These are phyloP conservation scores for Solea solea DNA, from an alignment of 2,113 vertebrate genomes.

Conservation along the genomic window DNA sequence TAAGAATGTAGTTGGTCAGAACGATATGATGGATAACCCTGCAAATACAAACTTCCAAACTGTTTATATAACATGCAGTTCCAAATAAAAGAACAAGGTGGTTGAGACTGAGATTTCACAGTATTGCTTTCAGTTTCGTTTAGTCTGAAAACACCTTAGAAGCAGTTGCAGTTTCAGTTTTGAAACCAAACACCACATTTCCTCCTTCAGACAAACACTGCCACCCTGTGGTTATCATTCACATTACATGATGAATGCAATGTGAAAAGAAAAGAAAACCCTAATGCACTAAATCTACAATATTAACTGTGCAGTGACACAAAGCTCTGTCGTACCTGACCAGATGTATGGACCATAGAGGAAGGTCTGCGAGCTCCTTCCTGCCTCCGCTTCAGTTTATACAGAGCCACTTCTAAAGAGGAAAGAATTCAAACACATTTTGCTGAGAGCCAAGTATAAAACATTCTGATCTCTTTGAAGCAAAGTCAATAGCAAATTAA, in stretches of 20 bases:
- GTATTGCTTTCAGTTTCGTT: constrained; percentile 69
- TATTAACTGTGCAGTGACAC: neutral
- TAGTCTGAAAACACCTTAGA: constrained; percentile 56
- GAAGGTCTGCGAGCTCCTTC: constrained; percentile 85
- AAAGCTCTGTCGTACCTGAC: constrained; percentile 79
- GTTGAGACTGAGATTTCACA: neutral
- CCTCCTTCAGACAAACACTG: constrained; percentile 27
- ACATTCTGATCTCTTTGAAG: neutral
- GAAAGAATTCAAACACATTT: neutral
- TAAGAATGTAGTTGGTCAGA: no score
- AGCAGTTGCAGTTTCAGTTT: constrained; percentile 63
- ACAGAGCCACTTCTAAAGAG: constrained; percentile 82
- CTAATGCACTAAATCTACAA: neutral
- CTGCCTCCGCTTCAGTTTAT: constrained; percentile 84
- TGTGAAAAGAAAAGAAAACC: no score
- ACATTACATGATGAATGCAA: neutral
- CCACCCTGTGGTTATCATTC: constrained; percentile 49
- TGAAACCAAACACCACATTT: neutral
- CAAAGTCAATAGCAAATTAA: neutral
- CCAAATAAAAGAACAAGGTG: neutral
- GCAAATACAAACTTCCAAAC: no score
- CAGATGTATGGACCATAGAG: constrained; percentile 56
- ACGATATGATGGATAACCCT: no score
- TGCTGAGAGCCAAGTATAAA: neutral
- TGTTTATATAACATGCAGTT: no score